These are phyloP conservation scores for Papilio dardanus DNA, from an alignment of 1,140 invertebrate species.

Conservation along the genomic window DNA sequence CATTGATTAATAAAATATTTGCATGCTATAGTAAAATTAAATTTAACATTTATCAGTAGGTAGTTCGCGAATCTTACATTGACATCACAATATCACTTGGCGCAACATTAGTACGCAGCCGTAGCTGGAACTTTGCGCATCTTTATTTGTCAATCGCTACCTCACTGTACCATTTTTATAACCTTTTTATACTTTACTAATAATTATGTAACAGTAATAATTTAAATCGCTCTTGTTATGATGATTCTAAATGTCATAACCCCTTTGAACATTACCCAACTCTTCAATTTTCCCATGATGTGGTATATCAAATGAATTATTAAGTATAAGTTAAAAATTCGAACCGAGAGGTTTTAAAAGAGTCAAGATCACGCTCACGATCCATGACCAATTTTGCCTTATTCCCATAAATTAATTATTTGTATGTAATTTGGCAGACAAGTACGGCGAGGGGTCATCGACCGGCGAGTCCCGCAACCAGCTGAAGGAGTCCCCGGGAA, in stretches of 20 bases:
- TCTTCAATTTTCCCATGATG: too few species aligned
- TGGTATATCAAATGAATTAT: too few species aligned
- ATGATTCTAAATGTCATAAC: neutral
- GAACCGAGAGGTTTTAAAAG: too few species aligned
- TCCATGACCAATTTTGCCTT: neutral
- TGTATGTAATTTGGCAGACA: conserved; percentile 48
- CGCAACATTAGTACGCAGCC: neutral
- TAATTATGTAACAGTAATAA: neutral
- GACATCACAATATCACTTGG: neutral
- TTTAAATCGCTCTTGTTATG: neutral
- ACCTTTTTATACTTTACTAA: neutral
- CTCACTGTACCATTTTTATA: neutral
- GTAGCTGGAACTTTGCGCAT: conserved; percentile 26
- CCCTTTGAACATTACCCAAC: too few species aligned
- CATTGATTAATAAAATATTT: neutral
- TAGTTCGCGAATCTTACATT: conserved; percentile 20
- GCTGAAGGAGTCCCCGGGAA: conserved; percentile 86
- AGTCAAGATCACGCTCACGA: neutral
- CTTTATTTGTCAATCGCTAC: neutral
- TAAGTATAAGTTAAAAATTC: too few species aligned
- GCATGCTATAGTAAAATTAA: conserved; percentile 12
- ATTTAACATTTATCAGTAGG: conserved; percentile 8
- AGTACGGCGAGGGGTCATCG: conserved; percentile 59
- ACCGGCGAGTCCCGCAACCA: conserved; percentile 84
- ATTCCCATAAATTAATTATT: neutral